Evolutionary conservation across 1,140 invertebrate genomes (phyloP).

Genomic region (Metaphire vulgaris): DNA sequence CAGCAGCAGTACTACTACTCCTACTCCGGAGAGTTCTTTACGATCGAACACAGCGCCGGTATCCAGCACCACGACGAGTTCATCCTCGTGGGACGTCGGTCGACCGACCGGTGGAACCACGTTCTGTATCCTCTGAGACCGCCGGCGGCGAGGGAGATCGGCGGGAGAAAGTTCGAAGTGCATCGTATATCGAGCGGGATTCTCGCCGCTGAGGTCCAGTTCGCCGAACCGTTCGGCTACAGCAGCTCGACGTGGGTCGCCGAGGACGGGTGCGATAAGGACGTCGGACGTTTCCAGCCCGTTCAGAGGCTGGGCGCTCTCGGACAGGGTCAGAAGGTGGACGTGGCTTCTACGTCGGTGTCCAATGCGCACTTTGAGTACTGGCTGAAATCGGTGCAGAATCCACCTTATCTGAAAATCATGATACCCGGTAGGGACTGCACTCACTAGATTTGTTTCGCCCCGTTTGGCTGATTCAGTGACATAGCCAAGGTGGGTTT

Average conservation of each 20-base stretch:
- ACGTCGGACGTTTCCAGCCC: conserved; percentile 37
- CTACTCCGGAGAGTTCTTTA: conserved; percentile 19
- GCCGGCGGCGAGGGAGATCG: not conserved
- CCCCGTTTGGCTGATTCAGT: not conserved
- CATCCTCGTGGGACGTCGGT: conserved; percentile 17
- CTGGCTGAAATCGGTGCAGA: not conserved
- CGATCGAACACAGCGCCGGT: conserved; percentile 27
- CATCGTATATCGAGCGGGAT: conserved; percentile 19
- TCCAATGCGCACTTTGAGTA: not conserved
- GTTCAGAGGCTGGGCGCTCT: conserved; percentile 30
- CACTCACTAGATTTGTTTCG: too few relatives aligned
- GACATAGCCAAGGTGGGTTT: not conserved
- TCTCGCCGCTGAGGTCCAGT: conserved; percentile 32
- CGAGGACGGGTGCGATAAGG: conserved; percentile 36
- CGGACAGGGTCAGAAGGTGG: not conserved
- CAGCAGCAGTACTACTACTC: not conserved
- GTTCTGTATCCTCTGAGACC: not conserved
- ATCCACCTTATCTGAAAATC: not conserved
- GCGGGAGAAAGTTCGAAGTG: conserved; percentile 28
- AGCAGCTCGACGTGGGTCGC: conserved; percentile 37
- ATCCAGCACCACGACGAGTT: conserved; percentile 26
- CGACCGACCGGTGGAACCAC: not conserved
- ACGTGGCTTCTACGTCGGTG: not conserved
- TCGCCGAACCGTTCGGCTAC: conserved; percentile 40
- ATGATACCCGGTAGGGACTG: not conserved